Evolutionary conservation across 2,113 vertebrate genomes (phyloP).

Genomic region (Cnemophilus loriae): DNA sequence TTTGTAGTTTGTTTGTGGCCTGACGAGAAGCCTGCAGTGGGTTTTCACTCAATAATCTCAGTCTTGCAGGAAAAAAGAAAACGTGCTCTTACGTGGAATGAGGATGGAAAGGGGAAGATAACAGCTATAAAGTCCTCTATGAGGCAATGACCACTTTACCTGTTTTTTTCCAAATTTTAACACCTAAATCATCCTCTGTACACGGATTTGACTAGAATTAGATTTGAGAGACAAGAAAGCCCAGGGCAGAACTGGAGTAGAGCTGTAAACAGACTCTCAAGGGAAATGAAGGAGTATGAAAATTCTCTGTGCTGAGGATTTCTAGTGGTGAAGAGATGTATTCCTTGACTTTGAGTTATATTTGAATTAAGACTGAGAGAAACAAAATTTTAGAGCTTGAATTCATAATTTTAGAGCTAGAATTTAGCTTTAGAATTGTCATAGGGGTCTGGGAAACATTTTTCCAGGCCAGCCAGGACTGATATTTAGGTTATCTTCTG

Average conservation of each 20-base stretch:
- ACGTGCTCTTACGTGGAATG: accelerated
- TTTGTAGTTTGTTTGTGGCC: not conserved
- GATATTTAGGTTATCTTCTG: not conserved
- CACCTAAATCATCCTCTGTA: not conserved
- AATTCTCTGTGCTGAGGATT: not conserved
- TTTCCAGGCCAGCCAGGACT: not conserved
- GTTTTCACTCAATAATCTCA: not conserved
- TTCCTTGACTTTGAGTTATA: not conserved
- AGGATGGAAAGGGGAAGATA: not conserved
- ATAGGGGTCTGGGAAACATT: not conserved
- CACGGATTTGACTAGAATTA: not conserved
- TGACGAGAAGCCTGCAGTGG: not conserved
- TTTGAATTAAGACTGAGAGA: not conserved
- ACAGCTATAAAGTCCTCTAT: not conserved
- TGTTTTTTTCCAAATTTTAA: not conserved
- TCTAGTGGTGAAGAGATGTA: not conserved
- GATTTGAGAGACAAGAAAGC: not conserved
- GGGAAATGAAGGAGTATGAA: not conserved
- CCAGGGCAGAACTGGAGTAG: not conserved
- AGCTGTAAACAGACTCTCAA: not conserved
- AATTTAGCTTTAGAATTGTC: no score
- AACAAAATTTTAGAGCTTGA: not conserved
- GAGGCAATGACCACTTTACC: not conserved
- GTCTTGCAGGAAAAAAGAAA: not conserved
- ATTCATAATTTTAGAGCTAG: no score